phyloP scores from a whole-genome alignment of 2,888 invertebrate species.

The Miltochrista miniata region DNA sequence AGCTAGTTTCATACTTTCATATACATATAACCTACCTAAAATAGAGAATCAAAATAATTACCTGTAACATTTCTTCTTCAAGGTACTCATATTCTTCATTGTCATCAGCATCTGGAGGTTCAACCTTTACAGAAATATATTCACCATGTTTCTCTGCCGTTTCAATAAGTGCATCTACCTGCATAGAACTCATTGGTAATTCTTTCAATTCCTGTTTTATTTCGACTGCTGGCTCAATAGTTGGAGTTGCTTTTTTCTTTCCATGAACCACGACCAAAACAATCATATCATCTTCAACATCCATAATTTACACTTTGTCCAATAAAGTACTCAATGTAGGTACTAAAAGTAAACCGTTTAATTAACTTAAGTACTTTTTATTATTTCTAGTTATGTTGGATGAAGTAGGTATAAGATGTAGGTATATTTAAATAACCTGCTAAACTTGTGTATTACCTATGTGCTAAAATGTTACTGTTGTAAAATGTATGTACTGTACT shows the following conservation, averaged over 20 bases:
- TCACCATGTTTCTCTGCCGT: slow-evolving; percentile 48
- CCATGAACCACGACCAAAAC: slow-evolving; percentile 40
- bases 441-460: too few species aligned
- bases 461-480: too few species aligned
- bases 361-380: too few species aligned
- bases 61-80: slow-evolving; percentile 18
- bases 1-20: too few species aligned
- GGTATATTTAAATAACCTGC: too few species aligned
- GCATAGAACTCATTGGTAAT: slow-evolving; percentile 15
- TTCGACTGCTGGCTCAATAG: slow-evolving; percentile 23
- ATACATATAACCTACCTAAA: too few species aligned
- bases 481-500: too few species aligned
- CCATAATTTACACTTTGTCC: slow-evolving; percentile 23
- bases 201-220: slow-evolving; percentile 33
- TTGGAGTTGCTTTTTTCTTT: slow-evolving; percentile 17
- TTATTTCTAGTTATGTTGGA: too few species aligned
- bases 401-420: too few species aligned
- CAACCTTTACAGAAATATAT: slow-evolving; percentile 31
- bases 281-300: slow-evolving; percentile 42
- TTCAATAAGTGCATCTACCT: slow-evolving; percentile 43
- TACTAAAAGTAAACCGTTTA: too few species aligned
- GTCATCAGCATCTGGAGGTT: slow-evolving; percentile 11
- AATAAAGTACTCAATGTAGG: slow-evolving; percentile 1
- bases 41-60: background rate
- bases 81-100: slow-evolving; percentile 21